Percentiles rank a stretch among this genome's conserved stretches.
Conservation (phyloP, 1,140 invertebrate species). For the Limonius californicus region DNA sequence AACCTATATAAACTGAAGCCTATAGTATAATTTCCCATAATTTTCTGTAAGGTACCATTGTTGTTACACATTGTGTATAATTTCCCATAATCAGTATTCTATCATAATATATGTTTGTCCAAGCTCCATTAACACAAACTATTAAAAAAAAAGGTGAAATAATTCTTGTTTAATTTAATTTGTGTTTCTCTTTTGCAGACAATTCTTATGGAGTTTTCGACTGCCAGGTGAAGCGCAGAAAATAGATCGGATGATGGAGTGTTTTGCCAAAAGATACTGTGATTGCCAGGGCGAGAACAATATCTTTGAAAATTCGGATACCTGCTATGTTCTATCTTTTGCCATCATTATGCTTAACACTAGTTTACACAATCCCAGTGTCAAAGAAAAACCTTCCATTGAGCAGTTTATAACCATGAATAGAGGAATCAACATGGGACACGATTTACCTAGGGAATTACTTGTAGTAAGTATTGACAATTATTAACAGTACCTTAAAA, state of each 20-base stretch:
- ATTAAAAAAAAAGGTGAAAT: too few relatives aligned
- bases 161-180: too few relatives aligned
- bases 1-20: too few relatives aligned
- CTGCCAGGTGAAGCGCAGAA: constrained; percentile 98
- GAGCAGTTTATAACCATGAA: constrained; percentile 99
- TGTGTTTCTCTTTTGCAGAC: constrained; percentile 61
- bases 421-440: constrained; percentile 94
- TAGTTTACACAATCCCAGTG: constrained; percentile 96
- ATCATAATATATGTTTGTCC: too few relatives aligned
- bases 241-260: constrained; percentile 99
- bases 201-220: constrained; percentile 98
- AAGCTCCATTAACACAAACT: too few relatives aligned
- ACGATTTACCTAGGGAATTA: constrained; percentile 87
- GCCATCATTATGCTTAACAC: constrained; percentile 99
- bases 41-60: too few relatives aligned
- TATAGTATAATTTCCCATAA: too few relatives aligned
- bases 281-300: constrained; percentile 96
- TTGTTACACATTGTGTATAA: too few relatives aligned
- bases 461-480: constrained; percentile 73
- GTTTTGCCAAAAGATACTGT: constrained; percentile 96
- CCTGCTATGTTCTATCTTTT: constrained; percentile 97
- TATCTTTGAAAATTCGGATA: constrained; percentile 96
- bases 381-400: constrained; percentile 95
- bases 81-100: too few relatives aligned
- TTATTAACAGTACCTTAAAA: too few relatives aligned